phyloP scores from a whole-genome alignment of 2,797 vertebrate genomes.

The Lates japonicus region DNA sequence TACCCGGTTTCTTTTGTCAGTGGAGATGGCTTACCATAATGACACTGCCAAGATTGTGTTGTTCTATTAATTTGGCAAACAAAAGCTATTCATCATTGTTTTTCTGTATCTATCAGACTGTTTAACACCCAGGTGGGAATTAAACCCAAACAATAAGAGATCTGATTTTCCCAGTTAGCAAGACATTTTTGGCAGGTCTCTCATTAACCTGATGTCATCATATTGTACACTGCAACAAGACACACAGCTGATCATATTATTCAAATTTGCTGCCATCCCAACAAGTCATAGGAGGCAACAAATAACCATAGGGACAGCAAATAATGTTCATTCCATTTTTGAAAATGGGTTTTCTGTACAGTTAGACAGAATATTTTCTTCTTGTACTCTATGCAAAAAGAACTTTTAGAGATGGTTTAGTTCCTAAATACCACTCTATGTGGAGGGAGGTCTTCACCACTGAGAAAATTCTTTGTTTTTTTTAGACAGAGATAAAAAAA shows the following conservation, averaged over 20 bases:
- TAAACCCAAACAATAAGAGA: slow-evolving; percentile 64
- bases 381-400: slow-evolving; percentile 12
- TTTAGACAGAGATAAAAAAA: slow-evolving; percentile 40
- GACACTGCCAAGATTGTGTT: slow-evolving; percentile 76
- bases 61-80: slow-evolving; percentile 83
- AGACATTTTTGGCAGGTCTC: slow-evolving; percentile 57
- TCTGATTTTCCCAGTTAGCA: slow-evolving; percentile 58
- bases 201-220: slow-evolving; percentile 75
- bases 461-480: slow-evolving; percentile 44
- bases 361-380: slow-evolving; percentile 17
- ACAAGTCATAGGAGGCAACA: slow-evolving; percentile 15
- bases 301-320: slow-evolving; percentile 13
- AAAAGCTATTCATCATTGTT: slow-evolving; percentile 83
- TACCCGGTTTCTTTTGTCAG: slow-evolving; percentile 75
- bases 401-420: slow-evolving; percentile 13
- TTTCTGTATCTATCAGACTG: slow-evolving; percentile 70
- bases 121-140: slow-evolving; percentile 77
- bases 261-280: slow-evolving; percentile 17
- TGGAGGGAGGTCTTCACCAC: background rate
- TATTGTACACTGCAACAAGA: slow-evolving; percentile 31
- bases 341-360: background rate
- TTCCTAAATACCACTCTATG: slow-evolving; percentile 11
- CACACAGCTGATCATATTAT: slow-evolving; percentile 25
- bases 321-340: background rate
- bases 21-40: slow-evolving; percentile 72